Base-by-base conservation (phyloP, 1,140 invertebrate species). In the Vollenhovia emeryi region DNA sequence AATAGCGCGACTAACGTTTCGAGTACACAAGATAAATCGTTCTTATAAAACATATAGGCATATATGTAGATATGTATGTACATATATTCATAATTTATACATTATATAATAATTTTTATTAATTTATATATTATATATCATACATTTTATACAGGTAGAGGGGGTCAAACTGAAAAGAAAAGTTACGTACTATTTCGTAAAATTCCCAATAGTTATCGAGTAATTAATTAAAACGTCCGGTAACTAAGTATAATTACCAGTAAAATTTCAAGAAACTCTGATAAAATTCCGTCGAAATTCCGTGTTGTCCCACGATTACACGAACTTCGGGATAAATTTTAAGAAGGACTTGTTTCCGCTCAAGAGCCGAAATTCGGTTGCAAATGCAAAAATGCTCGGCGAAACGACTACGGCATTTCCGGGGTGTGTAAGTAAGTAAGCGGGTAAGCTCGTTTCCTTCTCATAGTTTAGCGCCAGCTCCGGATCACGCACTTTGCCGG, bases 401-500 rank as follows among this genome's bases (percentile, higher is more conserved):
- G 6, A 6, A 33, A 30, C 48, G 11, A 48, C 40, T 76, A 76
- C 11, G 24, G 11, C 13, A 8, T 79, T 79, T 40, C 59, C 43
- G 40, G n/a, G 59, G 2, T 79, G 5, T 50, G 24, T 79, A 52
- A 87, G 62, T 68, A 84, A 71, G 62, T 64, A 80, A 80, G 27
- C n/a, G 64, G 27, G 50, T 48, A 27, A 73, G 66, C 24, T 71
- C 78, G 76, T 86, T 90, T 85, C 84, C 85, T 78, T 90, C 50
- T 68, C 30, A 40, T 55, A 76, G 86, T 79, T 86, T 85, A 82
- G 64, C 79, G 52, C 76, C 52, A 43, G 69, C 79, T 86, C 84
- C 86, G 68, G 84, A 91, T 91, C 87, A 90, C 89, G 89, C 89
- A 90, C 87, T 89, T 89, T 90, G 66, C 86, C 84, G 52, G 57